Conservation (phyloP, 2,888 invertebrate genomes). For the Empis livida region DNA sequence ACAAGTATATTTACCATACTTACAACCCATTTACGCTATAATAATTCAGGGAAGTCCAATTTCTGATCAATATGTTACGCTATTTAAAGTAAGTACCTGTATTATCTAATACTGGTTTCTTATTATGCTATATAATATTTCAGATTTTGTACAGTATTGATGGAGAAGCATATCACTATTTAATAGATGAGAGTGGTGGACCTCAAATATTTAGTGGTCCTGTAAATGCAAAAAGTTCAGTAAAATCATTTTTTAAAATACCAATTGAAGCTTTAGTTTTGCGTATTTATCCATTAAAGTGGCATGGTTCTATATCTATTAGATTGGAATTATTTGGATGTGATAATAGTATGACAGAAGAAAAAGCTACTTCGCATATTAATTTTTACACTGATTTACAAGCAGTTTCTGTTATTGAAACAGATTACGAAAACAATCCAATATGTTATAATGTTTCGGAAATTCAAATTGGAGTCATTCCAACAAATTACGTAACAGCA, state of each 20-base stretch:
- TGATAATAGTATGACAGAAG: constrained; percentile 13
- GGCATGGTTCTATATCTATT: constrained; percentile 56
- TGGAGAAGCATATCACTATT: constrained; percentile 45
- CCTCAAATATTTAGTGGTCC: constrained; percentile 64
- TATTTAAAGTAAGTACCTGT: constrained; percentile 58
- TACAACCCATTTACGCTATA: constrained; percentile 61
- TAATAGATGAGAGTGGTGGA: constrained; percentile 39
- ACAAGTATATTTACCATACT: constrained; percentile 49
- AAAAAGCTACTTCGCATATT: constrained; percentile 5
- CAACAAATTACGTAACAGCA: constrained; percentile 45
- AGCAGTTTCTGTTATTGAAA: constrained; percentile 8
- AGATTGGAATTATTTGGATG: constrained; percentile 68
- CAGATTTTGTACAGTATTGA: constrained; percentile 51
- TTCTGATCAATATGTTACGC: constrained; percentile 61
- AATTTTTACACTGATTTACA: constrained; percentile 16
- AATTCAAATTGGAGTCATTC: constrained; percentile 46
- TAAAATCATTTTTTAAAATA: constrained; percentile 50
- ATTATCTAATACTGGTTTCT: too few relatives aligned
- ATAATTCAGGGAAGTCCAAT: constrained; percentile 55
- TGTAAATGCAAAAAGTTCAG: constrained; percentile 42
- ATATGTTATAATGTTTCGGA: constrained; percentile 65
- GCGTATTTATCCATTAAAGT: constrained; percentile 58
- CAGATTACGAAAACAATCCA: constrained; percentile 13
- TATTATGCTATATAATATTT: too few relatives aligned
- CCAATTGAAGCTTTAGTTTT: constrained; percentile 65